Conservation (phyloP, 2,888 invertebrate genomes). For the Melanostoma scalare region DNA sequence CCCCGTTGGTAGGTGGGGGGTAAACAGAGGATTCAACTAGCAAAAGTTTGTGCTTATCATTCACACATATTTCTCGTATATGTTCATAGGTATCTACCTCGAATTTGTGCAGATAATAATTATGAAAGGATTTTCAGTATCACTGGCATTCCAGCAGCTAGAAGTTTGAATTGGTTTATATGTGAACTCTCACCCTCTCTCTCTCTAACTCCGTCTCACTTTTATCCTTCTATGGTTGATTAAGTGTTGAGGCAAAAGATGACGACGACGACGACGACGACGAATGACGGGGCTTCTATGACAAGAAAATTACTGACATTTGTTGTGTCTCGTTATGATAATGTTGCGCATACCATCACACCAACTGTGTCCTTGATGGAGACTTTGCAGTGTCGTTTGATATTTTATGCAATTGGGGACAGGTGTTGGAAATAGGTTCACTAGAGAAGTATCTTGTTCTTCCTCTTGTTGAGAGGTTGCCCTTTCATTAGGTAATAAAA, state of each 20-base stretch:
- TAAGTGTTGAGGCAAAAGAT: slow-evolving; percentile 11
- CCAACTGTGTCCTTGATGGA: no score
- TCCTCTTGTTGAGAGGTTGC: slow-evolving; percentile 22
- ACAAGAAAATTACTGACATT: slow-evolving; percentile 38
- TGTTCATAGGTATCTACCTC: not conserved
- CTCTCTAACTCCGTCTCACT: not conserved
- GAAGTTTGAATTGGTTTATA: slow-evolving; percentile 15
- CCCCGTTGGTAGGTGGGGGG: not conserved
- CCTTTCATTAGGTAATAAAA: slow-evolving; percentile 22
- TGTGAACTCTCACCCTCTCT: not conserved
- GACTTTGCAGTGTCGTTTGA: not conserved
- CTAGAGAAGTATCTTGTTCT: not conserved
- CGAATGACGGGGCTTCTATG: slow-evolving; percentile 22
- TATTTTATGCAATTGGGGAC: slow-evolving; percentile 33
- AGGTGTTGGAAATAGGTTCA: slow-evolving; percentile 32
- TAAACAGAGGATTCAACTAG: slow-evolving; percentile 23
- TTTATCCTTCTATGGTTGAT: slow-evolving; percentile 26
- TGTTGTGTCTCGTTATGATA: slow-evolving; percentile 25
- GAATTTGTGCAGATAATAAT: slow-evolving; percentile 9
- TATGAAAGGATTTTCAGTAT: slow-evolving; percentile 26
- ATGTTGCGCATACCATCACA: not conserved
- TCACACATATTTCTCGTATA: not conserved
- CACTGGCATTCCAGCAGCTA: not conserved
- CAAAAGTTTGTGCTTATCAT: slow-evolving; percentile 33
- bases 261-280: not conserved